These are phyloP conservation scores for Clytia hemisphaerica DNA, from an alignment of 30 jellyfish, hydroid and myxozoan species.

Conservation along the genomic window DNA sequence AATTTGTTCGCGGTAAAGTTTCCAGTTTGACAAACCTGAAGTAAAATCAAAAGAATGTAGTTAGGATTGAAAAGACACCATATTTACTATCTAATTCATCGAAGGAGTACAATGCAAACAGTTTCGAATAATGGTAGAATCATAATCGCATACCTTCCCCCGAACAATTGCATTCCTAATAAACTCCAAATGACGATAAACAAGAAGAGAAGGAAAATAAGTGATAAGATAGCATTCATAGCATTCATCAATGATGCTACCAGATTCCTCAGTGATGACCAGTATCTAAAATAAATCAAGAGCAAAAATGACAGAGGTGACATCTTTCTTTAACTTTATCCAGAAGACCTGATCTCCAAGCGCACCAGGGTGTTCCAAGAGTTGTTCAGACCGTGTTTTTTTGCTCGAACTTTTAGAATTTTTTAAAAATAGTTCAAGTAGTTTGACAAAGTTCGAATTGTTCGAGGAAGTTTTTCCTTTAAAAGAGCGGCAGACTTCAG, in stretches of 20 bases:
- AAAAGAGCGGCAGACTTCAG: too few species aligned
- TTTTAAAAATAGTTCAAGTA: too few species aligned
- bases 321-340: too few species aligned
- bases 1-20: slow-evolving; percentile 78
- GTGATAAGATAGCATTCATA: slow-evolving; percentile 81
- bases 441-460: too few species aligned
- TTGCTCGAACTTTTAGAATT: too few species aligned
- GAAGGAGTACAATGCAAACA: neutral
- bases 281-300: slow-evolving; percentile 39
- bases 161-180: slow-evolving; percentile 91
- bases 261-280: slow-evolving; percentile 90
- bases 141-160: slow-evolving; percentile 64
- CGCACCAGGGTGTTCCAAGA: neutral
- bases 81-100: neutral
- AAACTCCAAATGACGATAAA: slow-evolving; percentile 80
- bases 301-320: too few species aligned
- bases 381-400: neutral
- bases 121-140: neutral
- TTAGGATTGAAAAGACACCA: too few species aligned
- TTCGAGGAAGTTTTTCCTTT: too few species aligned
- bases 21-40: slow-evolving; percentile 70
- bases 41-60: neutral
- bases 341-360: too few species aligned
- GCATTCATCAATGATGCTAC: slow-evolving; percentile 95
- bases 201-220: slow-evolving; percentile 71